A percentile compares a stretch with the other conserved stretches of the same genome.
Evolutionary conservation across 2,797 vertebrate genomes (phyloP).

Genomic region (Alauda arvensis): DNA sequence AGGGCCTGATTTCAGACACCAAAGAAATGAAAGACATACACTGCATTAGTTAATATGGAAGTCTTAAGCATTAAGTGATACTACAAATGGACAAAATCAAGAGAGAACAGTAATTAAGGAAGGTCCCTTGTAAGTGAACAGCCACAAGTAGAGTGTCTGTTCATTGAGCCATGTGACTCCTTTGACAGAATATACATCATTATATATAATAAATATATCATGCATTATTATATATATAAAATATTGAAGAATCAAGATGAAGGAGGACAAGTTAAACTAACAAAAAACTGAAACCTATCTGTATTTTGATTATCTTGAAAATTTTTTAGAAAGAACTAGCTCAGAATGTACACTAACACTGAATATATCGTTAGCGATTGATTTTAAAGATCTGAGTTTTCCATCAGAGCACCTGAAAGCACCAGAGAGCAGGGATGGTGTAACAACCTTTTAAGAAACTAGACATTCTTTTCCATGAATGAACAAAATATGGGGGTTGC

Average conservation of each 20-base stretch:
- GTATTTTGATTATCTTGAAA: conserved; percentile 1
- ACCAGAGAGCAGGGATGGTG: not conserved
- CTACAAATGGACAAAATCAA: not conserved
- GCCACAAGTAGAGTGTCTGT: not conserved
- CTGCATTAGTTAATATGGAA: not conserved
- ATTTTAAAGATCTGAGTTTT: not conserved
- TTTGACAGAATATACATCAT: conserved; percentile 22
- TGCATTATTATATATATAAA: not conserved
- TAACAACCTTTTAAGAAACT: not conserved
- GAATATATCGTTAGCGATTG: not conserved
- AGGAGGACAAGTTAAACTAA: conserved; percentile 20
- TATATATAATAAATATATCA: not conserved
- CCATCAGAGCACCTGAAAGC: not conserved
- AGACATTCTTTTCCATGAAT: not conserved
- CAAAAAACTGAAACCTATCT: conserved; percentile 31
- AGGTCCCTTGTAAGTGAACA: not conserved
- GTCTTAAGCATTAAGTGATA: not conserved
- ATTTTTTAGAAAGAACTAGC: conserved; percentile 53
- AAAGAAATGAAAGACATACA: not conserved
- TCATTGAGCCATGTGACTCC: not conserved
- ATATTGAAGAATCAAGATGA: not conserved
- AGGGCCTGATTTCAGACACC: not conserved
- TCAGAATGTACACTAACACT: not conserved
- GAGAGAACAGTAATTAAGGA: conserved; percentile 27
- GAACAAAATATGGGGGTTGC: not conserved